Evolutionary conservation across 2,113 vertebrate genomes (phyloP).

Genomic region (Syrmaticus mikado): DNA sequence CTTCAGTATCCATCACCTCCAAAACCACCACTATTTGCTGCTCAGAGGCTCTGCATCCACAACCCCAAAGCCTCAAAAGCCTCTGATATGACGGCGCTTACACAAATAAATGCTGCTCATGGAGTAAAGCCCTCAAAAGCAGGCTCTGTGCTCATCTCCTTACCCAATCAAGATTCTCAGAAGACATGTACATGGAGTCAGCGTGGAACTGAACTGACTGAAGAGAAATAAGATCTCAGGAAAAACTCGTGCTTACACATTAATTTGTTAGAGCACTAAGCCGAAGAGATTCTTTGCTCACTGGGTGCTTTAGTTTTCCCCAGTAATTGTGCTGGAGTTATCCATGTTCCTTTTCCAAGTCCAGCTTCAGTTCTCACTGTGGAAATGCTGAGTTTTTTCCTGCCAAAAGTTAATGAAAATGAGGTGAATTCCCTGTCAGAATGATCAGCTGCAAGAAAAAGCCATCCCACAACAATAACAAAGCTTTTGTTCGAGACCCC

Average conservation of each 20-base stretch:
- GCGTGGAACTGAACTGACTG: not conserved
- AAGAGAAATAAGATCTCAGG: not conserved
- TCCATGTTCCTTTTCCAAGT: not conserved
- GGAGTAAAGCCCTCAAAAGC: not conserved
- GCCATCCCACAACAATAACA: not conserved
- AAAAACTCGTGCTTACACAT: not conserved
- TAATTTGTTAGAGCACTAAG: not conserved
- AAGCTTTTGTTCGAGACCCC: not conserved
- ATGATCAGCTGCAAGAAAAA: not conserved
- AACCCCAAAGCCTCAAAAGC: not conserved
- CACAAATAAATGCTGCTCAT: not conserved
- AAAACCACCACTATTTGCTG: not conserved
- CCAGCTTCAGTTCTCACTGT: not conserved
- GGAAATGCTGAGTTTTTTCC: not conserved
- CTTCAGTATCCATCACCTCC: not conserved
- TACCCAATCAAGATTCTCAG: not conserved
- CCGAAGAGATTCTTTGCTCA: not conserved
- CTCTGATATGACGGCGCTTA: not conserved
- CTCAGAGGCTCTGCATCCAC: not conserved
- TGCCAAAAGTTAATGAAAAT: not conserved
- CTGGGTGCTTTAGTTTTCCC: not conserved
- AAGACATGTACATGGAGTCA: not conserved
- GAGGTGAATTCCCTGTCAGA: not conserved
- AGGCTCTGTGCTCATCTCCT: not conserved
- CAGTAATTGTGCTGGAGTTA: not conserved